Evolutionary conservation across 2,113 vertebrate species (phyloP).

Genomic region (Callopanchax toddi): DNA sequence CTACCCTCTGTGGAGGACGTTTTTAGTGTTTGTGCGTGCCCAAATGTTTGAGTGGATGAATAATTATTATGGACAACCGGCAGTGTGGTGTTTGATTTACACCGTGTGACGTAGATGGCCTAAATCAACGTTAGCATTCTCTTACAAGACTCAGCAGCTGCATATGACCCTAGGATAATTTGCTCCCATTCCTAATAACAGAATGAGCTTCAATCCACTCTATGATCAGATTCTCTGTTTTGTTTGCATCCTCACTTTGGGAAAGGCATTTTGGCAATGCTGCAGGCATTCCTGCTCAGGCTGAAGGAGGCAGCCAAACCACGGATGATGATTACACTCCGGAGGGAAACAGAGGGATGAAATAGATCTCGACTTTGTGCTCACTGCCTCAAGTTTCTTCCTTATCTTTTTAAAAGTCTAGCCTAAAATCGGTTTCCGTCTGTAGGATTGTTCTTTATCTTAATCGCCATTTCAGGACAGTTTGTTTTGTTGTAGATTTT

Average conservation of each 20-base stretch:
- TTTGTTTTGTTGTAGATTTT: no score
- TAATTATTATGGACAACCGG: conserved; percentile 60
- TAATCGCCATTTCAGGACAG: no score
- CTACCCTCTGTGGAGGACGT: conserved; percentile 54
- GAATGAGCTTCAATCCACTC: conserved; percentile 36
- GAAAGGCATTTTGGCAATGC: conserved; percentile 48
- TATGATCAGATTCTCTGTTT: conserved; percentile 31
- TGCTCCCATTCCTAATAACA: conserved; percentile 39
- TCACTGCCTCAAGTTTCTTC: conserved; percentile 12
- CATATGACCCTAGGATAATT: conserved; percentile 40
- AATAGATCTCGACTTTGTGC: conserved; percentile 39
- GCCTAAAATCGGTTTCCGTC: no score
- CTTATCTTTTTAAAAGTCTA: conserved; percentile 27
- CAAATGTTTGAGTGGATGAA: conserved; percentile 27
- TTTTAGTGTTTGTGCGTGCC: conserved; percentile 37
- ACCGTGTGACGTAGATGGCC: conserved; percentile 51
- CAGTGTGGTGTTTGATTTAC: conserved; percentile 33
- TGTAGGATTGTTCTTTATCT: no score
- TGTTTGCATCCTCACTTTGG: conserved; percentile 49
- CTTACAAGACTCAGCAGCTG: conserved; percentile 44
- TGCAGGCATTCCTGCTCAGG: conserved; percentile 51
- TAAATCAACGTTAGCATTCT: conserved; percentile 61
- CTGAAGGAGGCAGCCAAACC: conserved; percentile 54
- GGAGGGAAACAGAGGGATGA: conserved; percentile 45
- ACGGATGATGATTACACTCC: conserved; percentile 60